Evolutionary conservation across 1,140 invertebrate species (phyloP).

Genomic region (Batillaria attramentaria): DNA sequence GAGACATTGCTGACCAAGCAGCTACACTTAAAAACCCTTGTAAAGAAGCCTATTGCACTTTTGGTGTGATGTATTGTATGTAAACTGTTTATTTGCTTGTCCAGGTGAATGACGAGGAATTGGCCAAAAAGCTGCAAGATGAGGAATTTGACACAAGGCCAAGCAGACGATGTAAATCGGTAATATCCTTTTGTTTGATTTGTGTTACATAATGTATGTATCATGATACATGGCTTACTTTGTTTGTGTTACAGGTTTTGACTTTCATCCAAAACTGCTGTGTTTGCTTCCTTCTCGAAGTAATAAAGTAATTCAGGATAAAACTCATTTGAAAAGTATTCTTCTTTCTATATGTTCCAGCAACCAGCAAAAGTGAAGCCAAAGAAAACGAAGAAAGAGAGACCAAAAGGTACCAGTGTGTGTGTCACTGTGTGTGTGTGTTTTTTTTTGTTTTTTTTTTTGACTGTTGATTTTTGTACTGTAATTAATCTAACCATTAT

Average conservation of each 20-base stretch:
- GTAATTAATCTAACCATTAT: too few relatives aligned
- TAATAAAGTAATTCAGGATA: not conserved
- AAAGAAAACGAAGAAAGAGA: slow-evolving; percentile 39
- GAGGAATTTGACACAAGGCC: slow-evolving; percentile 38
- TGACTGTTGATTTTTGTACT: too few relatives aligned
- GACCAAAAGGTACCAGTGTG: slow-evolving; percentile 19
- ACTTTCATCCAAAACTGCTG: not conserved
- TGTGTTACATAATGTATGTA: not conserved
- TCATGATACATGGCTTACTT: not conserved
- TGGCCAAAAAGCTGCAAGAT: slow-evolving; percentile 29
- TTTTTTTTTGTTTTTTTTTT: too few relatives aligned
- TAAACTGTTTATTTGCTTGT: not conserved
- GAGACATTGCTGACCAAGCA: not conserved
- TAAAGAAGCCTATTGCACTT: not conserved
- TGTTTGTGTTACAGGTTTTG: not conserved
- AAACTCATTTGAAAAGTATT: not conserved
- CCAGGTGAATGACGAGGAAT: slow-evolving; percentile 22
- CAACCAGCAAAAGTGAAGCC: slow-evolving; percentile 34
- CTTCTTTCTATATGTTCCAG: slow-evolving; percentile 17
- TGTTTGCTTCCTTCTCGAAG: not conserved
- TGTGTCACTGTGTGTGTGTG: not conserved
- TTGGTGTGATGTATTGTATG: not conserved
- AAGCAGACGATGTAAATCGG: slow-evolving; percentile 52
- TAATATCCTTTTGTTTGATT: slow-evolving; percentile 38
- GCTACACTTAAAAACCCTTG: not conserved